Evolutionary conservation across 2,888 invertebrate species (phyloP), one percentile per base, ranked within the genome.

Genomic region (Panopea generosa): DNA sequence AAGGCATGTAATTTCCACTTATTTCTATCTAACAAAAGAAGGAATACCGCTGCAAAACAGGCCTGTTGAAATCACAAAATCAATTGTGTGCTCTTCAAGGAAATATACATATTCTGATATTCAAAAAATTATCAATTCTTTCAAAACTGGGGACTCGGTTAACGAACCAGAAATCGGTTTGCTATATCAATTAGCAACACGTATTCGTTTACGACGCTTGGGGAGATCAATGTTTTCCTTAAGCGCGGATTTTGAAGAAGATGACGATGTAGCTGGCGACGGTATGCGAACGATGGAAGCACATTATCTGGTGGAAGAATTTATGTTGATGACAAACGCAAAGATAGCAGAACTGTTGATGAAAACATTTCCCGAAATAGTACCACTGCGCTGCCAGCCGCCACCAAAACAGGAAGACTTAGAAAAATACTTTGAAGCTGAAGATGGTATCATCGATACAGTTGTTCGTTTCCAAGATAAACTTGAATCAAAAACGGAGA

Each of bases 1-100:
- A 9, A 74, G 88, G 45, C 71, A 77, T n/a, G 73, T 86, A 0
- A 55, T 87, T 11, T 86, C 88, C 18, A 73, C 87, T 3, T 79
- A 88, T 50, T 85, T 85, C 40, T 49, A 45, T 9, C 60, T 85
- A 6, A 43, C 76, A 52, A 59, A 43, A 47, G 57, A 83, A 11
- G 86, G 83, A 9, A 69, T 63, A 16, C 27, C 66, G 6, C 16
- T 70, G 14, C 61, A 68, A 45, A 68, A 72, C 0, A 53, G 40
- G 2, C 63, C 59, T 26, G 47, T 20, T n/a, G 26, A 53, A 45
- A 65, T 73, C 2, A 43, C 56, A n/a, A 63, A 73, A 53, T 78
- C 83, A n/a, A 45, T 63, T 3, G 79, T 87, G 11, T 68, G 52
- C 38, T 84, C 84, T 14, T 57, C 45, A 22, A 55, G 49, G 43